Base-by-base conservation (phyloP, 2,888 invertebrate genomes). In the Flabesymbios commensalis region DNA sequence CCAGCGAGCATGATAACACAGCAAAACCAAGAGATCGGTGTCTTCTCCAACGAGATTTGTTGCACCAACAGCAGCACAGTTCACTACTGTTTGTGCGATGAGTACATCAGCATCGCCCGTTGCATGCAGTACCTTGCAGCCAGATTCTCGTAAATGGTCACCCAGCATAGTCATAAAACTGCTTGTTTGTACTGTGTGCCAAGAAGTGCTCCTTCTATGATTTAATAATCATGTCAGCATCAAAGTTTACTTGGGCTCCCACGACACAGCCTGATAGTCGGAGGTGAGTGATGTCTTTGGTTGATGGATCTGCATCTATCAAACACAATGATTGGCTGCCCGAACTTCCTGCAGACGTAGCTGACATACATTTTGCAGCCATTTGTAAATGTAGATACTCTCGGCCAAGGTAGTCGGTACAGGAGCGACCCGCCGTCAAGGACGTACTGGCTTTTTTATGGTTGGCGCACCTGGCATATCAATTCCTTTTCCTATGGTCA, bases 41-140 rank as follows among this genome's bases (percentile, higher is more conserved):
- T 75, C 74, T 51, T 74, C 73, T 5, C 71, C 74, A 33, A 73
- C 53, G 3, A 73, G 19, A n/a, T 55, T 56, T 41, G 70, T 68
- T 1, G 19, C 32, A 7, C 22, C 31, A 33, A 22, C n/a, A 26
- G 39, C 36, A 17, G 70, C 59, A 39, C 14, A 32, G 3, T 52
- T 24, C 5, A 73, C 26, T 0, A 67, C 70, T 22, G 66, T 73
- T 42, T 64, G n/a, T 2, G 61, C 71, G 51, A 74, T 72, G 1
- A 68, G 53, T n/a, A 65, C 5, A 51, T 74, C 75, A 19, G 74
- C 74, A 64, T 74, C 75, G 7, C 59, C 65, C 7, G 32, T 24
- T 14, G 74, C 70, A 57, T 73, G 68, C 1, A 52, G 28, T 7
- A 58, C 47, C 31, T 26, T 28, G 24, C 43, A 51, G 2, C 65